Conservation (phyloP, 2,797 vertebrate species). For the Trichosurus vulpecula region DNA sequence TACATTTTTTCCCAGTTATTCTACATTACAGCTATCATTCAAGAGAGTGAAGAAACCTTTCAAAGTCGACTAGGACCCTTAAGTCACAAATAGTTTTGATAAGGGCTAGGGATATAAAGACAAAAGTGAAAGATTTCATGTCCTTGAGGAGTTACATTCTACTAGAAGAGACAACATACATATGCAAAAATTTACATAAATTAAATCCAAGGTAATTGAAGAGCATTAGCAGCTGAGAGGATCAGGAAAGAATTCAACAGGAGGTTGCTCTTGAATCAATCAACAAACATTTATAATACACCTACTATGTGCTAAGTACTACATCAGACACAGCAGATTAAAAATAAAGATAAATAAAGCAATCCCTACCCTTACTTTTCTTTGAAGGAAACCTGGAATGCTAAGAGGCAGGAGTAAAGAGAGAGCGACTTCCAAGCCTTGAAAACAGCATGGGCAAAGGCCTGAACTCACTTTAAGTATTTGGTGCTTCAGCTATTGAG, state of each 20-base stretch:
- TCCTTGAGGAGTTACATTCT: neutral
- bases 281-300: neutral
- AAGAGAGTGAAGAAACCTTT: neutral
- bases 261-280: neutral
- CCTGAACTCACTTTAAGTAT: neutral
- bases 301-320: neutral
- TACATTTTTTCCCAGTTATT: neutral
- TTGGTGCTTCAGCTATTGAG: neutral
- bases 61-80: neutral
- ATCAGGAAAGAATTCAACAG: neutral
- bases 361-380: neutral
- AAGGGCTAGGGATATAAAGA: neutral
- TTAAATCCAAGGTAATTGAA: neutral
- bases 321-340: neutral
- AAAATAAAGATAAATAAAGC: neutral
- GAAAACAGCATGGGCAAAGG: neutral
- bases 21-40: neutral
- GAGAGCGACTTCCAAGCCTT: neutral
- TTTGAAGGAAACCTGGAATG: neutral
- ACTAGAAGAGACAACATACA: neutral
- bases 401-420: neutral
- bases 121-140: neutral
- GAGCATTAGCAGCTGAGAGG: neutral
- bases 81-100: neutral
- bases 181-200: neutral